Evolutionary conservation across 2,797 vertebrate species (phyloP).

Genomic region (Acestrorhynchus altus): DNA sequence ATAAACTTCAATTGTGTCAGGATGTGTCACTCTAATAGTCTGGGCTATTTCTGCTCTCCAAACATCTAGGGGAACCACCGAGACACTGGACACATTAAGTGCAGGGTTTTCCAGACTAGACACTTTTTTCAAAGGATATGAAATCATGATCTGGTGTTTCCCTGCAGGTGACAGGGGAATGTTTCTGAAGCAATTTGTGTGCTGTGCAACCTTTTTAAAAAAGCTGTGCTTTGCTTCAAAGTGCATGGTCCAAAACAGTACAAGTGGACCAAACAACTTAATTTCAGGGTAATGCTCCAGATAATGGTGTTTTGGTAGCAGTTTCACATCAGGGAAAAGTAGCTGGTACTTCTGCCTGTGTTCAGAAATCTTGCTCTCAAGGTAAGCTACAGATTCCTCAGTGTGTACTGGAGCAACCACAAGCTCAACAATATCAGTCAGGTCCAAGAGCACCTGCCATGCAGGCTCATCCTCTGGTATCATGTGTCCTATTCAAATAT

Average conservation of each 20-base stretch:
- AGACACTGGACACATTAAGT: slow-evolving; percentile 15
- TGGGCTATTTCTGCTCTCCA: slow-evolving; percentile 12
- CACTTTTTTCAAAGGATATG: neutral
- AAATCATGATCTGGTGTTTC: slow-evolving; percentile 35
- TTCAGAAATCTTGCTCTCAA: slow-evolving; percentile 9
- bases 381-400: neutral
- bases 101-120: neutral
- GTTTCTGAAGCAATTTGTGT: slow-evolving; percentile 12
- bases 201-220: slow-evolving; percentile 12
- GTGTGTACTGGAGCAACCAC: neutral
- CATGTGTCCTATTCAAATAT: slow-evolving; percentile 47
- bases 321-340: slow-evolving; percentile 21
- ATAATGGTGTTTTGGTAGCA: slow-evolving; percentile 50
- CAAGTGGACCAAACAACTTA: slow-evolving; percentile 40
- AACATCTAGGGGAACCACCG: slow-evolving; percentile 16
- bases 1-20: neutral
- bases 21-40: slow-evolving; percentile 12
- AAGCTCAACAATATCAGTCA: neutral
- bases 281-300: too few relatives aligned
- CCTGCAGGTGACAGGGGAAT: too few relatives aligned
- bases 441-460: neutral
- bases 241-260: neutral
- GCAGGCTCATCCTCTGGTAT: slow-evolving; percentile 44
- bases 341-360: neutral
- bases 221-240: too few relatives aligned